phyloP scores from a whole-genome alignment of 2,113 vertebrate genomes.

The Mesoclemmys tuberculata region DNA sequence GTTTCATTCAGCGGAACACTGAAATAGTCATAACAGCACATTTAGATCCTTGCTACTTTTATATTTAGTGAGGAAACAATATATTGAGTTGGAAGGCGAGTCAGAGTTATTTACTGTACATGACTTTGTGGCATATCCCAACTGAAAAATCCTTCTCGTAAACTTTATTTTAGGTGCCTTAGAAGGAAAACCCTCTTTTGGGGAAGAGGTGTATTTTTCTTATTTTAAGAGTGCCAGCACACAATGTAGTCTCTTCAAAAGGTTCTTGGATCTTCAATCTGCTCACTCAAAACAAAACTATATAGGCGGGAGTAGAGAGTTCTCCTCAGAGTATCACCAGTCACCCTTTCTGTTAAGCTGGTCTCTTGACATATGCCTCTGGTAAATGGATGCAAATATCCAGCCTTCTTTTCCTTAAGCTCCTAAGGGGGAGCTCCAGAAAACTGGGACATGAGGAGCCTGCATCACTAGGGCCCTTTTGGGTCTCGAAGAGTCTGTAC shows the following conservation, averaged over 20 bases:
- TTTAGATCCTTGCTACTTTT: not conserved
- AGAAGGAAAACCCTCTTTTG: not conserved
- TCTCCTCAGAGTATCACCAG: not conserved
- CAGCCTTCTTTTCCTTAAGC: not conserved
- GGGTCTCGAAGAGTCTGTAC: not conserved
- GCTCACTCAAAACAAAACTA: not conserved
- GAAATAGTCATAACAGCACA: not conserved
- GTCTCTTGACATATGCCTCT: not conserved
- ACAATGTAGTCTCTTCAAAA: not conserved
- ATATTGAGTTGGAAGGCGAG: not conserved
- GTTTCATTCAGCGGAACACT: not conserved
- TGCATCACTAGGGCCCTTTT: accelerated
- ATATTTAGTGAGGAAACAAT: not conserved
- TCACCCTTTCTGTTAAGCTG: not conserved
- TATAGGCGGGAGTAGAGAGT: not conserved
- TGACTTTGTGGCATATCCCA: not conserved
- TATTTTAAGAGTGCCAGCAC: not conserved
- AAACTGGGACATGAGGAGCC: not conserved
- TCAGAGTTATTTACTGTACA: not conserved
- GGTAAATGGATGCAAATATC: not conserved
- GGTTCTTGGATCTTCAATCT: not conserved
- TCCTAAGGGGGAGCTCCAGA: not conserved
- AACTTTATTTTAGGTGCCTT: not conserved
- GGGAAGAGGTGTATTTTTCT: not conserved
- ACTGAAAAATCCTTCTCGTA: not conserved